A percentile compares a stretch with the other conserved stretches of the same genome.
Evolutionary conservation across 2,888 invertebrate genomes (phyloP).

Genomic region (Eristalis intricaria): DNA sequence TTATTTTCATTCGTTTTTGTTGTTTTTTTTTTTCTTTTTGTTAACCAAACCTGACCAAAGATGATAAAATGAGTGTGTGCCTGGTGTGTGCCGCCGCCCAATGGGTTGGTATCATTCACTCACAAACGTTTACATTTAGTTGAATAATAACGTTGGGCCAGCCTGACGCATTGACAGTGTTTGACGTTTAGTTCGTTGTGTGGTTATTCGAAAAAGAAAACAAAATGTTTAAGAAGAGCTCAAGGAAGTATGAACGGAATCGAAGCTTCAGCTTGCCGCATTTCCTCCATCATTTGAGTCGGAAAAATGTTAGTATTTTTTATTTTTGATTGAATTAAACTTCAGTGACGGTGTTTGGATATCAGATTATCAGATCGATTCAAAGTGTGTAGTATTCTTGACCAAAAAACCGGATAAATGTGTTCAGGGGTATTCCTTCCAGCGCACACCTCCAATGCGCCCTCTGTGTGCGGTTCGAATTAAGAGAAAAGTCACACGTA

Average conservation of each 20-base stretch:
- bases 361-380: neutral
- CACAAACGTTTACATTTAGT: conserved; percentile 49
- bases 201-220: neutral
- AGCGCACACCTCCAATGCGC: neutral
- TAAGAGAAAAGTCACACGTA: neutral
- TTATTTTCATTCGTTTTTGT: neutral
- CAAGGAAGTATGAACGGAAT: conserved; percentile 49
- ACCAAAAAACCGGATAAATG: neutral
- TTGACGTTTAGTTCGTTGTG: conserved; percentile 39
- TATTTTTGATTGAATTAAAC: neutral
- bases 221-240: conserved; percentile 35
- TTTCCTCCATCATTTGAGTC: conserved; percentile 33
- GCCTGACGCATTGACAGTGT: neutral
- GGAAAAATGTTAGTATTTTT: conserved; percentile 54
- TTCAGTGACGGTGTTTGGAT: neutral
- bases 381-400: neutral
- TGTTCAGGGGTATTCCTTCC: neutral
- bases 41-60: conserved; percentile 35
- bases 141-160: conserved; percentile 34
- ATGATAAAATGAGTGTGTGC: conserved; percentile 31
- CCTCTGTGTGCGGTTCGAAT: neutral
- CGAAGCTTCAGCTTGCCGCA: conserved; percentile 59
- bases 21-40: neutral
- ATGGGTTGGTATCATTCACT: conserved; percentile 45
- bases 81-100: conserved; percentile 10